Base-by-base conservation (phyloP, 2,113 vertebrate species). In the Amphiprion ocellaris region DNA sequence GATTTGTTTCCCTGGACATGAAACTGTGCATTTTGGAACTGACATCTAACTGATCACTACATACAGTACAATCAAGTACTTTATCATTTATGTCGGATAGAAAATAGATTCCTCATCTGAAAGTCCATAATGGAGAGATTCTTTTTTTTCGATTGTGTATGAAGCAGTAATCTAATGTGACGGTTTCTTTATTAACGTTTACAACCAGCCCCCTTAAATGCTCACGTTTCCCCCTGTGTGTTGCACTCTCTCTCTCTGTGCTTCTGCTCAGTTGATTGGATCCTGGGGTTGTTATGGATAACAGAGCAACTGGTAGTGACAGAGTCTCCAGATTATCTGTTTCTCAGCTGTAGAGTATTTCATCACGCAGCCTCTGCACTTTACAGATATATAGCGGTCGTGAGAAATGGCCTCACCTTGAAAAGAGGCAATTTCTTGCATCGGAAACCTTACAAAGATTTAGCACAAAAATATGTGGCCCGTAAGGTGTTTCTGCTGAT, bases 201-300 rank as follows among this genome's bases (percentile, higher is more conserved):
- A 5, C 3, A 44, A n/a, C 10, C 28, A 23, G 9, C 21, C 17
- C 1, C 23, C 10, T 53, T 15, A 30, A 47, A 21, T 19, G 3
- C 39, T 17, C 39, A 21, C 17, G 9, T 23, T 53, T 33, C 12
- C 63, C 12, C 5, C 2, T 26, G 23, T 68, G 33, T 37, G 33
- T 37, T 10, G 21, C 3, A 44, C 53, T 66, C 21, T 1, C 21
- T 17, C n/a, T 26, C 26, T 71, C 1, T 62, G 26, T 26, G 54
- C 28, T 26, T 55, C 53, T 8, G 0, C 28, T 21, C 24, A 8
- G 49, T 61, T 74, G 86, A 89, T 83, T 84, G 71, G 60, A 12
- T 62, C 12, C 15, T 7, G 56, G 41, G 14, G 23, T 33, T 62
- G 70, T 89, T 89, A 83, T 90, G 82, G 82, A 92, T 91, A 87